Conservation (phyloP, 2,113 vertebrate genomes). For the Neodontobutis hainanensis region DNA sequence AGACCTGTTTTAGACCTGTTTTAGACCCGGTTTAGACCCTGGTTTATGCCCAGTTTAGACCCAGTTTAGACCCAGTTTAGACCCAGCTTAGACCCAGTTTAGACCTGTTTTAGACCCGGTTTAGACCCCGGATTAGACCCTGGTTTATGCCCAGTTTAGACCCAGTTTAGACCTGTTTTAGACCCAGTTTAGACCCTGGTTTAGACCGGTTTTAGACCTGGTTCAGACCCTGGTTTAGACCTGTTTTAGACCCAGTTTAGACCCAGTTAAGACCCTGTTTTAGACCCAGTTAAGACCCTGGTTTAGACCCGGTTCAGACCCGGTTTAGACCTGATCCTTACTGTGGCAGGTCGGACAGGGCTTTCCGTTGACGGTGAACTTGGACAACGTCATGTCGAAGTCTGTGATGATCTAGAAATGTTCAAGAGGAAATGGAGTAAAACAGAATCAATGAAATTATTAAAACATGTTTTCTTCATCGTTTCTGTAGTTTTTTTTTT, state of each 20-base stretch:
- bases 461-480: neutral
- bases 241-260: too few species aligned
- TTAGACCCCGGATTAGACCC: too few species aligned
- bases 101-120: neutral
- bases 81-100: neutral
- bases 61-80: neutral
- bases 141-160: too few species aligned
- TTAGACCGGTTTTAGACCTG: too few species aligned
- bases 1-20: neutral
- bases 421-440: neutral
- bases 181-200: too few species aligned
- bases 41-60: neutral
- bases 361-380: slow-evolving; percentile 92
- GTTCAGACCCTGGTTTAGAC: too few species aligned
- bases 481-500: neutral
- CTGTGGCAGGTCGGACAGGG: slow-evolving; percentile 95
- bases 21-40: neutral
- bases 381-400: slow-evolving; percentile 99
- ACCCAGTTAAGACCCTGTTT: too few species aligned
- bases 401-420: slow-evolving; percentile 91
- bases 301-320: too few species aligned
- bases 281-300: too few species aligned
- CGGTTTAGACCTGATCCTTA: slow-evolving; percentile 75
- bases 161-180: too few species aligned
- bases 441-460: neutral